Conservation (phyloP, 2,797 vertebrate species). For the Sebastes matsubarae region DNA sequence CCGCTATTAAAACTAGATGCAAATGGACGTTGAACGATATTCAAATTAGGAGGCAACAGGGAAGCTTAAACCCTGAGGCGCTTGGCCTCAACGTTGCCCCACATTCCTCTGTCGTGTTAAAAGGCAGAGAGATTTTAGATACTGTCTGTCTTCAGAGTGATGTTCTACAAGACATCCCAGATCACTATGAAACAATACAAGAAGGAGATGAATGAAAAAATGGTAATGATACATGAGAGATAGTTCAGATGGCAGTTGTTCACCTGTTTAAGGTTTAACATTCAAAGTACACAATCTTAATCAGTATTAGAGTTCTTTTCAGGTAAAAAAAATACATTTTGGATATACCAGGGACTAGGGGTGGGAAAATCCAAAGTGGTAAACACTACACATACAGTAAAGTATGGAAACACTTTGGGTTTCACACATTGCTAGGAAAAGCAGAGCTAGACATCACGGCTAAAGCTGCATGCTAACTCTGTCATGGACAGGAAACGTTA, state of each 20-base stretch:
- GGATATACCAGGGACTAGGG: neutral
- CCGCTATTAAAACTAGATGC: conserved; percentile 74
- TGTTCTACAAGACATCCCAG: conserved; percentile 11
- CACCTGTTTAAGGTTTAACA: neutral
- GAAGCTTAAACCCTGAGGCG: conserved; percentile 69
- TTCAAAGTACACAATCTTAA: neutral
- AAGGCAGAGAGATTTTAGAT: conserved; percentile 37
- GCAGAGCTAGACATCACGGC: too few species aligned
- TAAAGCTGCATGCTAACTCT: too few species aligned
- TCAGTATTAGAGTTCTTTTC: neutral
- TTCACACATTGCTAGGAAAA: too few species aligned
- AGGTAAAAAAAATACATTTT: neutral
- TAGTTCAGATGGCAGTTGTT: neutral
- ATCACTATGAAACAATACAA: neutral
- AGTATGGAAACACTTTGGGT: too few species aligned
- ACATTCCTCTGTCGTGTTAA: conserved; percentile 56
- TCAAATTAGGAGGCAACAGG: conserved; percentile 72
- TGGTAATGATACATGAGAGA: neutral
- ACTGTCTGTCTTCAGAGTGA: conserved; percentile 27
- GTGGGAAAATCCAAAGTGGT: too few species aligned
- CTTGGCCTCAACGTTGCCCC: conserved; percentile 59
- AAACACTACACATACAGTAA: too few species aligned
- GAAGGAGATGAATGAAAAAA: neutral
- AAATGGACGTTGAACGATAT: conserved; percentile 71
- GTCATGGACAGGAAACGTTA: too few species aligned